Evolutionary conservation across 2,888 invertebrate genomes (phyloP).

Genomic region (Antitype chi): DNA sequence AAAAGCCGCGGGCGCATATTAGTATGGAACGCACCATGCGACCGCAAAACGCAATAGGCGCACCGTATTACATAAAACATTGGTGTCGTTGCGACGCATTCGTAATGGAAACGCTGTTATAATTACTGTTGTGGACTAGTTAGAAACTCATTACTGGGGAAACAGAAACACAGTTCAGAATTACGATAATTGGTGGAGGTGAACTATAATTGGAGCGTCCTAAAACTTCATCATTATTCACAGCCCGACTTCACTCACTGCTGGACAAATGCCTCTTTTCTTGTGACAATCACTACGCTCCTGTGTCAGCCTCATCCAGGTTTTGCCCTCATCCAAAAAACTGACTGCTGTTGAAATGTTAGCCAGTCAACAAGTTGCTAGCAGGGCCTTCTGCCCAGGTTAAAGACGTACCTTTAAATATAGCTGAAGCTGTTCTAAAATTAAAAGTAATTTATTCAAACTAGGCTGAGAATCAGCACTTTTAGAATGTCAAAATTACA

Average conservation of each 20-base stretch:
- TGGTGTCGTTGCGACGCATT: conserved; percentile 65
- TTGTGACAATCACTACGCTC: too few species aligned
- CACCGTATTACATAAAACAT: conserved; percentile 71
- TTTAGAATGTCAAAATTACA: not conserved
- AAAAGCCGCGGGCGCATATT: conserved; percentile 40
- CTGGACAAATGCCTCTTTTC: too few species aligned
- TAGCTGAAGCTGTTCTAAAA: not conserved
- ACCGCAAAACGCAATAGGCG: conserved; percentile 68
- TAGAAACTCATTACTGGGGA: conserved; percentile 50
- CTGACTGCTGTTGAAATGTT: not conserved
- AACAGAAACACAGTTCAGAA: conserved; percentile 9
- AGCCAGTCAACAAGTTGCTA: not conserved
- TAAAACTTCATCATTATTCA: not conserved
- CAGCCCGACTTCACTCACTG: too few species aligned
- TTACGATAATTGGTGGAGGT: not conserved
- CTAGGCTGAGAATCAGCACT: not conserved
- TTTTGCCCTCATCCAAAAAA: not conserved
- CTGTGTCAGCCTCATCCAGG: too few species aligned
- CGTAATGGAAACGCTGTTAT: conserved; percentile 67
- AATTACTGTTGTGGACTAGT: conserved; percentile 71
- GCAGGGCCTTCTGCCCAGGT: not conserved
- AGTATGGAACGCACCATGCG: conserved; percentile 62
- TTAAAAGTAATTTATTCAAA: not conserved
- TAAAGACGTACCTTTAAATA: not conserved
- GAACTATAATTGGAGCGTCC: not conserved